These are phyloP conservation scores for Sebastes schlegelii DNA, from an alignment of 2,113 vertebrate species.

Conservation along the genomic window DNA sequence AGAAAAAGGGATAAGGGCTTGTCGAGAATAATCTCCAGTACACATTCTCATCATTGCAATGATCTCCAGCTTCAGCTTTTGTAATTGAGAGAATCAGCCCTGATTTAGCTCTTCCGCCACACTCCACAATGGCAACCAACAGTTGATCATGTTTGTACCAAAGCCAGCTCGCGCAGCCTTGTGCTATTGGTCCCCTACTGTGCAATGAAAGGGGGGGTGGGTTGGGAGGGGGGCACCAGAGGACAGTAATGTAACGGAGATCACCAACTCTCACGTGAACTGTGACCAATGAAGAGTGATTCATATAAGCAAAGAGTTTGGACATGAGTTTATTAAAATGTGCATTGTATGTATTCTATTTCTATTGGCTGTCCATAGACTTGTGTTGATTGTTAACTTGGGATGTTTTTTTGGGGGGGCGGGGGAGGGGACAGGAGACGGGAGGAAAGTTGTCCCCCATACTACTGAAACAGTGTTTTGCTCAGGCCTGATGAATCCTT, in stretches of 20 bases:
- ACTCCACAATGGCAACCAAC: slow-evolving; percentile 62
- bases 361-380: slow-evolving; percentile 80
- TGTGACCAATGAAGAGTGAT: slow-evolving; percentile 73
- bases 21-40: slow-evolving; percentile 40
- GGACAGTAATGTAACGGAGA: slow-evolving; percentile 59
- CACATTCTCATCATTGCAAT: slow-evolving; percentile 27
- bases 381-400: slow-evolving; percentile 80
- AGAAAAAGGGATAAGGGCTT: slow-evolving; percentile 62
- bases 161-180: slow-evolving; percentile 76
- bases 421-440: slow-evolving; percentile 41
- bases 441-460: slow-evolving; percentile 61
- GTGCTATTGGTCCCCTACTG: slow-evolving; percentile 67
- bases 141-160: slow-evolving; percentile 84
- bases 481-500: slow-evolving; percentile 83
- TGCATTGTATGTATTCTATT: slow-evolving; percentile 82
- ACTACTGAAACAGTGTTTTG: slow-evolving; percentile 84
- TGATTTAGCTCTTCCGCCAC: slow-evolving; percentile 55
- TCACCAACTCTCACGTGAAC: slow-evolving; percentile 65
- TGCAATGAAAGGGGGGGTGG: slow-evolving; percentile 52
- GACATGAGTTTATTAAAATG: slow-evolving; percentile 74
- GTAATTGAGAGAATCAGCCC: slow-evolving; percentile 38
- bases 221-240: slow-evolving; percentile 50
- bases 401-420: slow-evolving; percentile 58
- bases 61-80: slow-evolving; percentile 25
- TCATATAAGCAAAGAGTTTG: slow-evolving; percentile 69